phyloP scores from a whole-genome alignment of 2,888 invertebrate genomes.

The Drosophila greeni region DNA sequence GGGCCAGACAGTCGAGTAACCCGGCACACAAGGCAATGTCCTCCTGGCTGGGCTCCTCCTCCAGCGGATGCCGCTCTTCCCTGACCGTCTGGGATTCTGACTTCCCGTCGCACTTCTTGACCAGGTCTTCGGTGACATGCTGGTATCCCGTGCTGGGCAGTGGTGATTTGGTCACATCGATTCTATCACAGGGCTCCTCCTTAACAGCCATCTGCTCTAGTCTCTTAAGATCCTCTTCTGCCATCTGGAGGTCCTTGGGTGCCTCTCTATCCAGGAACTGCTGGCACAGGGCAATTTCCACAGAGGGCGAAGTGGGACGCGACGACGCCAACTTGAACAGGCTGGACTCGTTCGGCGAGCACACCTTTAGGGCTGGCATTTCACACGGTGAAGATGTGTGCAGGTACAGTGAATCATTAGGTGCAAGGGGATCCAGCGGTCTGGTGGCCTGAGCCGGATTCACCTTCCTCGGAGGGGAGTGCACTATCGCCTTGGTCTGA shows the following conservation, averaged over 20 bases:
- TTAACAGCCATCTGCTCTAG: conserved; percentile 61
- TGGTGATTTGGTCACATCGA: conserved; percentile 63
- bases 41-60: conserved; percentile 42
- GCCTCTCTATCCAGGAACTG: conserved; percentile 55
- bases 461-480: conserved; percentile 45
- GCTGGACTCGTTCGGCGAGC: conserved; percentile 83
- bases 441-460: conserved; percentile 23
- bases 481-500: conserved; percentile 58
- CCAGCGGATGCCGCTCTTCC: conserved; percentile 4
- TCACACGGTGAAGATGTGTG: conserved; percentile 53
- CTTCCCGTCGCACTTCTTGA: conserved; percentile 61
- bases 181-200: conserved; percentile 70
- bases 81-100: neutral
- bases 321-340: conserved; percentile 71
- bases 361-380: conserved; percentile 75
- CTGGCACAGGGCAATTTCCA: conserved; percentile 61
- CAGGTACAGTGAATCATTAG: conserved; percentile 58
- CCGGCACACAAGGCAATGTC: conserved; percentile 66
- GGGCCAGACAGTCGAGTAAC: conserved; percentile 59
- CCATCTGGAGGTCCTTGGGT: conserved; percentile 45
- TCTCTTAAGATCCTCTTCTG: conserved; percentile 33
- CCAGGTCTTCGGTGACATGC: conserved; percentile 61
- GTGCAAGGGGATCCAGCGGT: conserved; percentile 54
- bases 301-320: conserved; percentile 62
- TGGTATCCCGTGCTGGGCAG: conserved; percentile 64